A percentile compares a stretch with the other conserved stretches of the same genome.
Conservation (phyloP, 53 echinoderm and acorn worm species). For the Luidia sarsii region DNA sequence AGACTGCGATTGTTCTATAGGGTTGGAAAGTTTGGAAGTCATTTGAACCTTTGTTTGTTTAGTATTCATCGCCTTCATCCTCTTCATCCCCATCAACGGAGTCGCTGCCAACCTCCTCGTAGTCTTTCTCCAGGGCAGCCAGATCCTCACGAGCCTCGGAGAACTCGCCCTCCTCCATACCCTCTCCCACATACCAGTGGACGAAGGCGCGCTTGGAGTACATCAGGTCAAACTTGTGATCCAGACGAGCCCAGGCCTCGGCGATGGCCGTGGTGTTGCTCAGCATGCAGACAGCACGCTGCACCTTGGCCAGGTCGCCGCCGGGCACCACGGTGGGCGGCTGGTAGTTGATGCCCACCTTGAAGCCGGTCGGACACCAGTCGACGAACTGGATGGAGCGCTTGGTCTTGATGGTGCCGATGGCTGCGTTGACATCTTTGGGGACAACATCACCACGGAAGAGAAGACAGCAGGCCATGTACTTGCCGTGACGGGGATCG, state of each 20-base stretch:
- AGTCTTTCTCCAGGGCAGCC: constrained; percentile 90
- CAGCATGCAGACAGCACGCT: constrained; percentile 99
- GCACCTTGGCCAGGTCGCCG: constrained; percentile 97
- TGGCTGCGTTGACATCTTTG: constrained; percentile 87
- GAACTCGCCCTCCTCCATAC: constrained; percentile 99
- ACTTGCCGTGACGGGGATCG: constrained; percentile 60
- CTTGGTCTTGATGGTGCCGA: constrained; percentile 98
- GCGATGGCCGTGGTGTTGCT: constrained; percentile 99
- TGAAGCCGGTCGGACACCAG: constrained; percentile 99
- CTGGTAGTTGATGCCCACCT: constrained; percentile 99
- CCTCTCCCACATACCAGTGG: constrained; percentile 99
- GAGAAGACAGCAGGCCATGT: constrained; percentile 87
- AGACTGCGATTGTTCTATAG: too few species aligned
- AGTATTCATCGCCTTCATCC: too few species aligned
- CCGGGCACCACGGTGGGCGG: constrained; percentile 96
- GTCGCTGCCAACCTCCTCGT: constrained; percentile 86
- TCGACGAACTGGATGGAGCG: constrained; percentile 98
- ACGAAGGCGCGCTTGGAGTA: constrained; percentile 99
- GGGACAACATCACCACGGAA: constrained; percentile 86
- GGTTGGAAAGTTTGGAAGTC: too few species aligned
- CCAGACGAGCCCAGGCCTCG: constrained; percentile 98
- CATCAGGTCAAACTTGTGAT: constrained; percentile 99
- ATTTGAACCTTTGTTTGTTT: too few species aligned
- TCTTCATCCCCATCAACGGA: too few species aligned
- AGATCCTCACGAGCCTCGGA: constrained; percentile 98